These are phyloP conservation scores for Heliconius sara DNA, from an alignment of 2,888 invertebrate species.

Conservation along the genomic window DNA sequence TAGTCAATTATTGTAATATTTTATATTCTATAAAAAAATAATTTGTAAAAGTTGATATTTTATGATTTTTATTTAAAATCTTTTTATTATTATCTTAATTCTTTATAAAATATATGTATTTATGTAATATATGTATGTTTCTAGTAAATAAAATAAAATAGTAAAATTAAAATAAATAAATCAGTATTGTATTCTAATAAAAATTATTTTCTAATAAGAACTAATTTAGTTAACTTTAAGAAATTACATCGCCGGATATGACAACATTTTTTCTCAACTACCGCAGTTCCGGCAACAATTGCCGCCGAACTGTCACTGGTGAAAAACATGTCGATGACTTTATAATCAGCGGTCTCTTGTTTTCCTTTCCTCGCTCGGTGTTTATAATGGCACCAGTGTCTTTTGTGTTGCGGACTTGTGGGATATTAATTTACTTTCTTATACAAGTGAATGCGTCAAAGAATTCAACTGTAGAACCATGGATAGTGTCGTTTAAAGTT, in stretches of 20 bases:
- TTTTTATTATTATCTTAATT: neutral
- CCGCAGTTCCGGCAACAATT: slow-evolving; percentile 78
- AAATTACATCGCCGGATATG: slow-evolving; percentile 60
- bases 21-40: too few species aligned
- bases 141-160: neutral
- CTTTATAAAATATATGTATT: neutral
- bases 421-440: slow-evolving; percentile 65
- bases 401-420: slow-evolving; percentile 79
- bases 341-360: slow-evolving; percentile 55
- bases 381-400: slow-evolving; percentile 69
- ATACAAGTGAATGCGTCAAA: slow-evolving; percentile 34
- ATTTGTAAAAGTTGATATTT: neutral
- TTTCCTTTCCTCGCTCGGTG: slow-evolving; percentile 60
- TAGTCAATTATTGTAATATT: too few species aligned
- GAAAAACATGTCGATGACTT: slow-evolving; percentile 70
- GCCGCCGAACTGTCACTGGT: slow-evolving; percentile 74
- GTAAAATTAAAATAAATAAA: neutral
- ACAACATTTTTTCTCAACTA: slow-evolving; percentile 57
- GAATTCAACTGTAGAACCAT: slow-evolving; percentile 40
- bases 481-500: slow-evolving; percentile 52
- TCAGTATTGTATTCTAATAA: neutral
- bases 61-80: neutral
- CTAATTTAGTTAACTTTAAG: neutral
- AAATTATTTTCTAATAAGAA: too few species aligned
- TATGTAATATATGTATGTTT: neutral